Evolutionary conservation across 2,888 invertebrate species (phyloP).

Genomic region (Hypolimnas misippus): DNA sequence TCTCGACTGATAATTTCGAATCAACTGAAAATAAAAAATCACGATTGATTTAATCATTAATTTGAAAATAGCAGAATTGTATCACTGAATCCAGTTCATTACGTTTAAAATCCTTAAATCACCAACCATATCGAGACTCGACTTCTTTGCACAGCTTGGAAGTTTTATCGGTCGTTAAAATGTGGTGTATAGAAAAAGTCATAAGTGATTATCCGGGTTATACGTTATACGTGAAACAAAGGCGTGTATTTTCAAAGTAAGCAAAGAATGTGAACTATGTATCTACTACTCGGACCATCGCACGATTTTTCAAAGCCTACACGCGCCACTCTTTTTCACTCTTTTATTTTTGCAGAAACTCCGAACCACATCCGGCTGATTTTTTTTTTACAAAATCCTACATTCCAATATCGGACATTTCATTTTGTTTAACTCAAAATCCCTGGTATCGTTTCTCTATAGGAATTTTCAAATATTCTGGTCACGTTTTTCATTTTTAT

Average conservation of each 20-base stretch:
- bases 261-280: slow-evolving; percentile 31
- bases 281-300: slow-evolving; percentile 29
- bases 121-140: too few relatives aligned
- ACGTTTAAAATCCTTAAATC: too few relatives aligned
- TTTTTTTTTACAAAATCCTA: slow-evolving; percentile 3
- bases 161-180: too few relatives aligned
- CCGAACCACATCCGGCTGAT: background rate
- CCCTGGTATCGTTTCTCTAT: background rate
- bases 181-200: background rate
- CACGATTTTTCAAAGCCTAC: slow-evolving; percentile 33
- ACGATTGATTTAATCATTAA: too few relatives aligned
- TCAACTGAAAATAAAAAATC: too few relatives aligned
- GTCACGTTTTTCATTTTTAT: background rate
- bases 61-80: too few relatives aligned
- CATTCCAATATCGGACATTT: slow-evolving; percentile 12
- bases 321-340: background rate
- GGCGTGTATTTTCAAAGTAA: slow-evolving; percentile 28
- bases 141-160: too few relatives aligned
- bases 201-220: background rate
- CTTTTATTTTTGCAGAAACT: slow-evolving; percentile 18
- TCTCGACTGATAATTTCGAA: too few relatives aligned
- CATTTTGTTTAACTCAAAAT: background rate
- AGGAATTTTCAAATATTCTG: background rate
- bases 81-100: too few relatives aligned
- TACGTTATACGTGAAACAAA: background rate